These are phyloP conservation scores for Trichopria drosophilae DNA, from an alignment of 2,888 invertebrate genomes.

Conservation along the genomic window DNA sequence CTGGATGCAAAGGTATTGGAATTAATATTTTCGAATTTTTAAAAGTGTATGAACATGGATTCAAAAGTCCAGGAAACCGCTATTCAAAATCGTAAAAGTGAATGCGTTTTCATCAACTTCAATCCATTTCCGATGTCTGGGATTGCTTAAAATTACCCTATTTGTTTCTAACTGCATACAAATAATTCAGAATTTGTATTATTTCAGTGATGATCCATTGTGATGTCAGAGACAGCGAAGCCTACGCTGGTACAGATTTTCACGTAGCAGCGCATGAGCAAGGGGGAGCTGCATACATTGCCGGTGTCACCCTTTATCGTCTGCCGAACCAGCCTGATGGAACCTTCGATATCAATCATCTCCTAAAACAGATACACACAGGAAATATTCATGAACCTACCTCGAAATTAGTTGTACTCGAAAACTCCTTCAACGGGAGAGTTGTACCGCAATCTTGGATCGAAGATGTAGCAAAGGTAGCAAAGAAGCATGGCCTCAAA, in stretches of 20 bases:
- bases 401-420: slow-evolving; percentile 79
- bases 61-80: too few relatives aligned
- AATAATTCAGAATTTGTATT: too few relatives aligned
- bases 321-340: slow-evolving; percentile 80
- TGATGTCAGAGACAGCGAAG: slow-evolving; percentile 79
- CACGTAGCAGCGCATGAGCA: slow-evolving; percentile 90
- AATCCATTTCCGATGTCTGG: too few relatives aligned
- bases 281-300: slow-evolving; percentile 75
- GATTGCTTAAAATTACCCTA: too few relatives aligned
- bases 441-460: slow-evolving; percentile 79
- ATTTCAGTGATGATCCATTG: slow-evolving; percentile 86
- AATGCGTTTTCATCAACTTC: too few relatives aligned
- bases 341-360: slow-evolving; percentile 75
- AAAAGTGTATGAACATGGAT: too few relatives aligned
- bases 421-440: slow-evolving; percentile 93
- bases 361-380: slow-evolving; percentile 70
- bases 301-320: slow-evolving; percentile 74
- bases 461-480: slow-evolving; percentile 68
- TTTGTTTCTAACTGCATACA: neutral
- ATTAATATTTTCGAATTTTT: too few relatives aligned
- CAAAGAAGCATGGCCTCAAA: slow-evolving; percentile 66
- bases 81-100: too few relatives aligned
- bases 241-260: slow-evolving; percentile 79
- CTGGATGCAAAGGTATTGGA: too few relatives aligned
- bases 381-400: slow-evolving; percentile 76